Evolutionary conservation across 2,797 vertebrate genomes (phyloP).

Genomic region (Gallinago nigripennis): DNA sequence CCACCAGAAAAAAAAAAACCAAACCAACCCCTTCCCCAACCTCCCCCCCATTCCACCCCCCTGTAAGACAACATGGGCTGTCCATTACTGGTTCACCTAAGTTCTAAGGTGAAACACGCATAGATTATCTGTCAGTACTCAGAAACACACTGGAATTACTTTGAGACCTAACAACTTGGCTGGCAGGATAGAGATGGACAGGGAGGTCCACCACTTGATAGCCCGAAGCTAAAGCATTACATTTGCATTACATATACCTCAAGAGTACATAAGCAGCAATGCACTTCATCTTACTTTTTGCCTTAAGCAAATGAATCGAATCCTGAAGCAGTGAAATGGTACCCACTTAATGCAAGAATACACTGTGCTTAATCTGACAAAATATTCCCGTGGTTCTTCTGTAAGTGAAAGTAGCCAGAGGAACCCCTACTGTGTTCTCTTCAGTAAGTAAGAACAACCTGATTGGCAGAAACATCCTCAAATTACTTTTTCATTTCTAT

Average conservation of each 20-base stretch:
- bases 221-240: constrained; percentile 48
- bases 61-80: neutral
- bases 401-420: neutral
- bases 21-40: neutral
- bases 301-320: constrained; percentile 33
- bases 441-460: neutral
- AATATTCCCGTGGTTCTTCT: constrained; percentile 14
- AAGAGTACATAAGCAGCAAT: neutral
- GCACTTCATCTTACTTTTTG: constrained; percentile 41
- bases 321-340: constrained; percentile 23
- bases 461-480: constrained; percentile 16
- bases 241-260: constrained; percentile 54
- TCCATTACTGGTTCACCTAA: neutral
- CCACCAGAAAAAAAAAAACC: neutral
- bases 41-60: neutral
- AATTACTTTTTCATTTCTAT: constrained; percentile 45
- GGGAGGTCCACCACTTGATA: constrained; percentile 18
- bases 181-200: constrained; percentile 37
- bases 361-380: constrained; percentile 3
- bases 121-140: neutral
- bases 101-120: neutral
- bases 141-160: neutral
- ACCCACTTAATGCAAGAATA: constrained; percentile 22
- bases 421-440: neutral
- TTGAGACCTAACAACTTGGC: neutral